Conservation (phyloP, 2,797 vertebrate genomes). For the Sciurus carolinensis region DNA sequence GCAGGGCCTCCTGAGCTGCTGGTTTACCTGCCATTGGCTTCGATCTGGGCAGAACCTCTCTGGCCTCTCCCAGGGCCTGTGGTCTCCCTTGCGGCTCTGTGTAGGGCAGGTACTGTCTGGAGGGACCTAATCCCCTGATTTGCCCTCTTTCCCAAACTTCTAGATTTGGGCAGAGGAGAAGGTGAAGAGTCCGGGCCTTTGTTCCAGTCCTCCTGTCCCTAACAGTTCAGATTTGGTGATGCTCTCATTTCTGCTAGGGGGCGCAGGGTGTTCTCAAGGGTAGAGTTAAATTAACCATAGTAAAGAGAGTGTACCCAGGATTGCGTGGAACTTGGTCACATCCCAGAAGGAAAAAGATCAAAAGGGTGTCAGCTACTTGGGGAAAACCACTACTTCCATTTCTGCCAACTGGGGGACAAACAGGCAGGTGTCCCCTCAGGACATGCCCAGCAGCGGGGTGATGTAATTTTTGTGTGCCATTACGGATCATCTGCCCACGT, state of each 20-base stretch:
- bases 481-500: accelerated
- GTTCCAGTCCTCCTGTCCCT: not conserved
- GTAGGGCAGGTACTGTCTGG: not conserved
- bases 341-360: not conserved
- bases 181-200: not conserved
- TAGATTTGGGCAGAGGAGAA: not conserved
- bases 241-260: not conserved
- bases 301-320: not conserved
- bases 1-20: no score
- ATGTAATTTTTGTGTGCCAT: not conserved
- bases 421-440: not conserved
- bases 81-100: not conserved
- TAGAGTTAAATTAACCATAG: not conserved
- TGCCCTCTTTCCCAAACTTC: not conserved
- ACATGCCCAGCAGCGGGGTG: not conserved
- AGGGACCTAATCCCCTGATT: not conserved
- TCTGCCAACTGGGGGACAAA: not conserved
- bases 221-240: not conserved
- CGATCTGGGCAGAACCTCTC: no score
- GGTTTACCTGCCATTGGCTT: no score
- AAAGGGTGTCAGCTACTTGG: not conserved
- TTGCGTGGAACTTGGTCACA: not conserved
- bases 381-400: not conserved
- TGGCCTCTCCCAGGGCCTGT: no score
- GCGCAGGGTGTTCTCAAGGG: not conserved